Evolutionary conservation across 2,888 invertebrate species (phyloP).

Genomic region (Lasius platythorax): DNA sequence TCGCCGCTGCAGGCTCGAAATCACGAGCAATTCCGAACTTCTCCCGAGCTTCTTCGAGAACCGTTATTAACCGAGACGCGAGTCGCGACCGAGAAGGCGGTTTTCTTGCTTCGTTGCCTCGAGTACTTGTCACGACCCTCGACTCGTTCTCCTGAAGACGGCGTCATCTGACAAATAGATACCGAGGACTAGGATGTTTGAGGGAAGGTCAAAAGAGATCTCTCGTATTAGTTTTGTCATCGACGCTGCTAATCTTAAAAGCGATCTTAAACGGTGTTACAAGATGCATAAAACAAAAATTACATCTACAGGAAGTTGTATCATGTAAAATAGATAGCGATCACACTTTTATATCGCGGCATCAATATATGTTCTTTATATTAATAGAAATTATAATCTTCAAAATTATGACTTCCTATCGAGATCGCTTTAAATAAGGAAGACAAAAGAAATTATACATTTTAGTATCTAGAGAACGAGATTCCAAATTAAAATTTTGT

Average conservation of each 20-base stretch:
- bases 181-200: conserved; percentile 8
- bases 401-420: neutral
- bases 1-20: conserved; percentile 65
- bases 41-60: conserved; percentile 63
- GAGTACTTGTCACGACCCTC: conserved; percentile 46
- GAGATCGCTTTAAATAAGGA: neutral
- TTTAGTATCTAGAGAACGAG: neutral
- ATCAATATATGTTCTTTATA: neutral
- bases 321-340: neutral
- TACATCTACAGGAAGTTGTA: neutral
- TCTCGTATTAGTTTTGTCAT: conserved; percentile 26
- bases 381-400: neutral
- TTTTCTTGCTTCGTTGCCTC: conserved; percentile 64
- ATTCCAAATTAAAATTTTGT: neutral
- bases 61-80: conserved; percentile 73
- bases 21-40: conserved; percentile 59
- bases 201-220: conserved; percentile 4
- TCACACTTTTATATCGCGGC: neutral
- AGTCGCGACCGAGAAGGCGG: conserved; percentile 61
- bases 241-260: neutral
- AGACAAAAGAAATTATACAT: neutral
- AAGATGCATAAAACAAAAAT: conserved; percentile 5
- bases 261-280: conserved; percentile 3
- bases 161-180: conserved; percentile 62
- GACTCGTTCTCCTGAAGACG: conserved; percentile 15